Base-by-base conservation (phyloP, 2,113 vertebrate genomes). In the Brachyistius frenatus region DNA sequence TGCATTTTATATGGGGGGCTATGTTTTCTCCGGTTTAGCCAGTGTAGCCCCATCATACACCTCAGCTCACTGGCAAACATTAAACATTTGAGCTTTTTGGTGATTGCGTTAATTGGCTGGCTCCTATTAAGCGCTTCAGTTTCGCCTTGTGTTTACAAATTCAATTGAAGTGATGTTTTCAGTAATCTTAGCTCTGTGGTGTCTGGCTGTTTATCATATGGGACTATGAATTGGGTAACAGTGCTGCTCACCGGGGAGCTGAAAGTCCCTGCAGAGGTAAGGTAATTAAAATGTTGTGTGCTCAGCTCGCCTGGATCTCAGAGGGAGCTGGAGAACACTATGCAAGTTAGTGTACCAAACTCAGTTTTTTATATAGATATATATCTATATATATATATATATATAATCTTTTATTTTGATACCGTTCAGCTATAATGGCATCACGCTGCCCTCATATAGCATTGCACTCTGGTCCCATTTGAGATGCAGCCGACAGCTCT, bases 231-330 rank as follows among this genome's bases (percentile, higher is more conserved):
- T 69, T 85, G 67, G 72, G 71, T 85, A 89, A 85, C 75, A 52
- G 15, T 86, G 61, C 49, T 76, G 55, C 70, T 81, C 91, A 84
- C 82, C 13, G 23, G 89, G 86, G 91, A 93, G 44, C 60, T 55
- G 23, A 36, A n/a, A 49, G 74, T 87, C 90, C 89, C 89, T 70
- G 52, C 67, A 77, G 84, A 83, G 80, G 63, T 55, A 66, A n/a
- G 62, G 71, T 93, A 91, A 94, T 94, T 94, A 92, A 93, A 94
- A 92, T 91, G 83, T 84, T 92, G 84, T 91, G 82, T 82, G 66
- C 88, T 93, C 90, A 91, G 85, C 70, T 86, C 62, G 33, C n/a
- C 23, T 50, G 61, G 10, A 69, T 84, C 85, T 90, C 80, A 72
- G 33, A 85, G 67, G 74, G 16, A 85, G 65, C 11, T 31, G 31